phyloP scores from a whole-genome alignment of 2,113 vertebrate species.

The Alosa alosa region DNA sequence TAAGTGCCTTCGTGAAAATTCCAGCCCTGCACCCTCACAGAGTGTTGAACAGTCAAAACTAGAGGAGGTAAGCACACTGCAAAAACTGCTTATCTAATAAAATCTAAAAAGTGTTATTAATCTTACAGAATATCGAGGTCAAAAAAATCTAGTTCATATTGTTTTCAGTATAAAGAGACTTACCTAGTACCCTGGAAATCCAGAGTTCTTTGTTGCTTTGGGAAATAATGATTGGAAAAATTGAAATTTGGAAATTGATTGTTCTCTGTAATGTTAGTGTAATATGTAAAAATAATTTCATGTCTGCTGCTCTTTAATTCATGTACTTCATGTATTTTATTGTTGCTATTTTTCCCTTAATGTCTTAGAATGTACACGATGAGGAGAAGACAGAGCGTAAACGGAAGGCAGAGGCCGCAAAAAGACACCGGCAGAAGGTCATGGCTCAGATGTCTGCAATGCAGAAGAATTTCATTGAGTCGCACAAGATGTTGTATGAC shows the following conservation, averaged over 20 bases:
- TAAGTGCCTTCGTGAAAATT: constrained; percentile 92
- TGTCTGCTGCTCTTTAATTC: not conserved
- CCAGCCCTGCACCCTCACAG: constrained; percentile 73
- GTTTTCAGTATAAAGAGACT: too few relatives aligned
- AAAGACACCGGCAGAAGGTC: constrained; percentile 93
- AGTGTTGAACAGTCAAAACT: constrained; percentile 74
- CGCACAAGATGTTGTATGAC: constrained; percentile 92
- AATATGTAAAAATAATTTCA: too few relatives aligned
- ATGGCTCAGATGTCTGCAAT: constrained; percentile 99
- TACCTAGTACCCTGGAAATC: too few relatives aligned
- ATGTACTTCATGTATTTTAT: not conserved
- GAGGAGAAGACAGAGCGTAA: constrained; percentile 95
- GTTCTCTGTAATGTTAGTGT: too few relatives aligned
- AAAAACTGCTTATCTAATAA: too few relatives aligned
- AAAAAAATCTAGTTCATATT: too few relatives aligned
- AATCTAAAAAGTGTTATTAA: too few relatives aligned
- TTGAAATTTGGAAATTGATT: too few relatives aligned
- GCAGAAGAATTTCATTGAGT: constrained; percentile 98
- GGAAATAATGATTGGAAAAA: too few relatives aligned
- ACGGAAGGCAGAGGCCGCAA: constrained; percentile 93
- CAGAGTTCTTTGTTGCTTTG: too few relatives aligned
- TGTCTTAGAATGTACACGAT: constrained; percentile 79
- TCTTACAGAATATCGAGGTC: too few relatives aligned
- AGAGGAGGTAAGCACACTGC: constrained; percentile 79
- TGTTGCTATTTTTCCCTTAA: not conserved